phyloP scores from a whole-genome alignment of 2,888 invertebrate genomes.

The Microplitis deprimator region DNA sequence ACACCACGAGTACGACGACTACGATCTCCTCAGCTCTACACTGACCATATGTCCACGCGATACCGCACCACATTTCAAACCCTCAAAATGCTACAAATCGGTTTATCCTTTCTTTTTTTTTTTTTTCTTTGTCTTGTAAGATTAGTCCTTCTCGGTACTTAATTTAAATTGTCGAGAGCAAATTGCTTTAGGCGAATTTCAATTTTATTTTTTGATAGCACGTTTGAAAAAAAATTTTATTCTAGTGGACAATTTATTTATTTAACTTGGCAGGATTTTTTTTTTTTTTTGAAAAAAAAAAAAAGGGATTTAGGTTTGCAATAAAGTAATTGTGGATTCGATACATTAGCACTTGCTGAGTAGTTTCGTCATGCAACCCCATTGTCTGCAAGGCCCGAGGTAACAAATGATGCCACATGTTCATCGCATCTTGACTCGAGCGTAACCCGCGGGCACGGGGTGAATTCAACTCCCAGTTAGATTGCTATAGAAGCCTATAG shows the following conservation, averaged over 20 bases:
- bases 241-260: too few relatives aligned
- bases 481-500: constrained; percentile 35
- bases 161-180: neutral
- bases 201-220: neutral
- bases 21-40: constrained; percentile 43
- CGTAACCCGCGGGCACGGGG: constrained; percentile 50
- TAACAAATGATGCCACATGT: constrained; percentile 72
- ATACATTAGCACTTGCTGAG: constrained; percentile 25
- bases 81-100: constrained; percentile 35
- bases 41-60: constrained; percentile 66
- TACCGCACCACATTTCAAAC: constrained; percentile 48
- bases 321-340: constrained; percentile 4
- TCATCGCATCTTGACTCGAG: constrained; percentile 64
- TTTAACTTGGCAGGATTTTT: too few relatives aligned
- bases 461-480: constrained; percentile 54
- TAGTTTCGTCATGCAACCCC: constrained; percentile 49
- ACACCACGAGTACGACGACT: neutral
- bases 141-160: neutral
- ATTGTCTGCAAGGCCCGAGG: constrained; percentile 51
- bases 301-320: neutral
- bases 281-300: neutral
- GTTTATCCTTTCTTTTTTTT: constrained; percentile 15
- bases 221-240: neutral
- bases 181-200: neutral
- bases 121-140: neutral